phyloP scores from a whole-genome alignment of 2,888 invertebrate species.

The Rhingia rostrata region DNA sequence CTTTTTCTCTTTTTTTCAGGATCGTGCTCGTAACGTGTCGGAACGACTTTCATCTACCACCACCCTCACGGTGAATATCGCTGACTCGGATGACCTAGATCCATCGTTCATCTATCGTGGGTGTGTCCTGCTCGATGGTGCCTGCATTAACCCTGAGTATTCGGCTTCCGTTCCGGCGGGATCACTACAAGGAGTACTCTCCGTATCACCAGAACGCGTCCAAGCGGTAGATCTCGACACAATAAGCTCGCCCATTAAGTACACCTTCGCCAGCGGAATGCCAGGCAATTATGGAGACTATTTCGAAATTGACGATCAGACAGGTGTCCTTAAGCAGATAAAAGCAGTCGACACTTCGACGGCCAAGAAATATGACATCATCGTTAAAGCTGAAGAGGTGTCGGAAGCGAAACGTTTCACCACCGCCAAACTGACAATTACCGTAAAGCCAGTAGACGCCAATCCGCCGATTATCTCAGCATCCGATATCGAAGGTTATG shows the following conservation, averaged over 20 bases:
- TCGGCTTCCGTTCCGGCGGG: slow-evolving; percentile 90
- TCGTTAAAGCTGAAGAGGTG: slow-evolving; percentile 93
- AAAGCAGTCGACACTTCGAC: slow-evolving; percentile 91
- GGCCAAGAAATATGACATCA: slow-evolving; percentile 90
- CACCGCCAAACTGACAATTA: slow-evolving; percentile 91
- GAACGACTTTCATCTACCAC: slow-evolving; percentile 92
- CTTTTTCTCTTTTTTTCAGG: slow-evolving; percentile 84
- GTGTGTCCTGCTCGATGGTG: slow-evolving; percentile 91
- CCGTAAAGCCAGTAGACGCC: slow-evolving; percentile 93
- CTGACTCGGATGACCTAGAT: slow-evolving; percentile 95
- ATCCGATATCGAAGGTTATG: slow-evolving; percentile 89
- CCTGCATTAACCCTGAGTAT: slow-evolving; percentile 94
- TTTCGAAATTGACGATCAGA: slow-evolving; percentile 91
- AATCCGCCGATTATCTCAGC: slow-evolving; percentile 91
- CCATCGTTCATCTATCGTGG: slow-evolving; percentile 95
- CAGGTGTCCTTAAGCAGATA: slow-evolving; percentile 92
- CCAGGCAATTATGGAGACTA: slow-evolving; percentile 90
- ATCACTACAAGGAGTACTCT: slow-evolving; percentile 91
- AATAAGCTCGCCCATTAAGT: slow-evolving; percentile 91
- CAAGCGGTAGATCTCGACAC: slow-evolving; percentile 96
- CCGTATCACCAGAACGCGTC: slow-evolving; percentile 93
- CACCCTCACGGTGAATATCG: slow-evolving; percentile 91
- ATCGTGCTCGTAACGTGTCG: slow-evolving; percentile 91
- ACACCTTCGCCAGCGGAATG: slow-evolving; percentile 91
- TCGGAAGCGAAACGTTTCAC: slow-evolving; percentile 91